Percentiles rank a stretch among this genome's conserved stretches.
phyloP scores from a whole-genome alignment of 2,888 invertebrate species.

The Watsonalla binaria region DNA sequence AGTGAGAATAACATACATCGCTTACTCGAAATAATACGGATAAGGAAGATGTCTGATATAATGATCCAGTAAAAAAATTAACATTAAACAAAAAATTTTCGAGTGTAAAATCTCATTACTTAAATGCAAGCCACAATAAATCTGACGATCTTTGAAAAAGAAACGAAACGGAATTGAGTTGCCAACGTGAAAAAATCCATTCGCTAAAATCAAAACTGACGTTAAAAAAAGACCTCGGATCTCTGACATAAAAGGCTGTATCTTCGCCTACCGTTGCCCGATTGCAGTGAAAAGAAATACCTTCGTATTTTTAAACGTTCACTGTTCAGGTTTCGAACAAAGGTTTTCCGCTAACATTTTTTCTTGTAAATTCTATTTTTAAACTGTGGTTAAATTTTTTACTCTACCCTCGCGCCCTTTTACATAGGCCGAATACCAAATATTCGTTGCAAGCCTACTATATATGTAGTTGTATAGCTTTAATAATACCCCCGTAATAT shows the following conservation, averaged over 20 bases:
- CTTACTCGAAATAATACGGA: too few relatives aligned
- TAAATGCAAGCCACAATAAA: constrained; percentile 19
- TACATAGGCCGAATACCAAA: too few relatives aligned
- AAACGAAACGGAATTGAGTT: constrained; percentile 18
- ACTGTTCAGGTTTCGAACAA: constrained; percentile 25
- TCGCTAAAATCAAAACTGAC: constrained; percentile 33
- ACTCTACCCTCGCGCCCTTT: neutral
- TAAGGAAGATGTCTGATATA: too few relatives aligned
- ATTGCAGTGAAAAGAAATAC: constrained; percentile 20
- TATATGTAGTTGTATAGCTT: too few relatives aligned
- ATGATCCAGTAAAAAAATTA: too few relatives aligned
- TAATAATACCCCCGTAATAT: too few relatives aligned
- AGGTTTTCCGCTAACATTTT: constrained; percentile 15
- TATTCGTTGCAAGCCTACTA: too few relatives aligned
- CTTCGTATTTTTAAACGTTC: constrained; percentile 21
- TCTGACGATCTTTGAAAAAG: constrained; percentile 16
- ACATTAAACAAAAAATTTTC: too few relatives aligned
- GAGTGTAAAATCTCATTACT: constrained; percentile 28
- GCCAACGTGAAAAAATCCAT: constrained; percentile 23
- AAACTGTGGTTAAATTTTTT: neutral
- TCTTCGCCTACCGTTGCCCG: constrained; percentile 16
- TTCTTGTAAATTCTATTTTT: constrained; percentile 13
- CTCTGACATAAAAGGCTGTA: constrained; percentile 27
- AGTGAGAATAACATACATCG: too few relatives aligned
- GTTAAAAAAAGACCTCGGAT: constrained; percentile 25